Base-by-base conservation (phyloP, 2,797 vertebrate genomes). In the Periparus ater region DNA sequence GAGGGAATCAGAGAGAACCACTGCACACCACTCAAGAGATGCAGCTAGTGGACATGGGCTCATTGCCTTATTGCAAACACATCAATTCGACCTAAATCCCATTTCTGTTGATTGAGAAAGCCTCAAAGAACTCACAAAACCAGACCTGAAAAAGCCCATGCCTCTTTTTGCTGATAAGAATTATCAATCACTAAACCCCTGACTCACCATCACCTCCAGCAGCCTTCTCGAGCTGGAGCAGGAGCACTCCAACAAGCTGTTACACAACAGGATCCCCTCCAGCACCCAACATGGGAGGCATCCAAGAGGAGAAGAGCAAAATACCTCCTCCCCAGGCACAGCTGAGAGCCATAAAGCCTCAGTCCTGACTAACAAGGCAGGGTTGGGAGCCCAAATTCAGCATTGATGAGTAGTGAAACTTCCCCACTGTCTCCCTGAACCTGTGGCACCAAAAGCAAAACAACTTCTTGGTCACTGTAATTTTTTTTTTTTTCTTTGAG, bases 251-350 rank as follows among this genome's bases (percentile, higher is more conserved):
- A 48, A 55, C 7, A 67, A 71, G 2, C 53, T 34, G 4, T 0
- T 60, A 1, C 11, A 67, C 21, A 84, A 6, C n/a, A 78, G 1
- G 1, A 60, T 2, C 8, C 11, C 34, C 29, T 30, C n/a, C 22
- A 62, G 6, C 32, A 60, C 3, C 17, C 36, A n/a, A 2, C 1
- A n/a, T 0, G 0, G 0, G 20, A 30, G 1, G 1, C 21, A 72
- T 8, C 10, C 21, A 3, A 2, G 13, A 68, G 22, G 6, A 55
- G 32, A 63, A 44, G 20, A 51, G 26, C n/a, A 68, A 38, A 57
- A 42, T 44, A 53, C 7, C 32, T 85, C 19, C 38, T 61, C 22
- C 42, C 11, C 4, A 8, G 2, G 2, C 44, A 63, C 70, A 95
- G 74, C 68, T 84, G 66, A 60, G 10, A 79, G 23, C 61, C 17